Percentiles rank a stretch among this genome's conserved stretches.
Conservation (phyloP, 2,113 vertebrate genomes). For the Dipodomys merriami region DNA sequence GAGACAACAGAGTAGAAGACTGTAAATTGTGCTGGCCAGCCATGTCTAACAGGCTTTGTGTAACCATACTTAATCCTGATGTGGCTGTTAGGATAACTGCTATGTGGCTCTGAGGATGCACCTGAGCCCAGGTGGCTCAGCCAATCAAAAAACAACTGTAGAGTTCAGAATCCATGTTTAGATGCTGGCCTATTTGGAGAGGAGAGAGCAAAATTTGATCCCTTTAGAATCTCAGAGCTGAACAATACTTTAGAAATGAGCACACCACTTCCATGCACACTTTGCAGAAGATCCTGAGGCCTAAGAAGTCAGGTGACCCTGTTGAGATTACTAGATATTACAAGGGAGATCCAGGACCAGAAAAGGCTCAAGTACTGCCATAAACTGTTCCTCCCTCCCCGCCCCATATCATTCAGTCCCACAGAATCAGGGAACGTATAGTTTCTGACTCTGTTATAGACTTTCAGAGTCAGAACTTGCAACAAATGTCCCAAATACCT, state of each 20-base stretch:
- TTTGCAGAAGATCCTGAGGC: not conserved
- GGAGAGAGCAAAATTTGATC: not conserved
- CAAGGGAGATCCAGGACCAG: not conserved
- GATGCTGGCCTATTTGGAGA: not conserved
- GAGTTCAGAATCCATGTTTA: not conserved
- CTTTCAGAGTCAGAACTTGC: not conserved
- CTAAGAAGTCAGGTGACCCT: not conserved
- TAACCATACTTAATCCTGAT: no score
- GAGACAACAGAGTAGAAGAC: not conserved
- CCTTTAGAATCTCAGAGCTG: not conserved
- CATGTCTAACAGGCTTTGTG: no score
- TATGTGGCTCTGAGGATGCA: not conserved
- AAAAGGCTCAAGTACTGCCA: not conserved
- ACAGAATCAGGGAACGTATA: not conserved
- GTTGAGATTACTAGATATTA: not conserved
- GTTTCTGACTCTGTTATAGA: not conserved
- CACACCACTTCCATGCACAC: not conserved
- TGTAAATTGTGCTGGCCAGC: not conserved
- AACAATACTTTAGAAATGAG: not conserved
- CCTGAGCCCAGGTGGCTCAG: not conserved
- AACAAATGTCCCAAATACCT: not conserved
- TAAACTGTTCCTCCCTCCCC: not conserved
- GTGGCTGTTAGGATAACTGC: no score
- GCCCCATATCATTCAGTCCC: not conserved
- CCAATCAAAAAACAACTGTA: not conserved